phyloP scores from a whole-genome alignment of 1,140 invertebrate species.

The Drosophila nikananu region DNA sequence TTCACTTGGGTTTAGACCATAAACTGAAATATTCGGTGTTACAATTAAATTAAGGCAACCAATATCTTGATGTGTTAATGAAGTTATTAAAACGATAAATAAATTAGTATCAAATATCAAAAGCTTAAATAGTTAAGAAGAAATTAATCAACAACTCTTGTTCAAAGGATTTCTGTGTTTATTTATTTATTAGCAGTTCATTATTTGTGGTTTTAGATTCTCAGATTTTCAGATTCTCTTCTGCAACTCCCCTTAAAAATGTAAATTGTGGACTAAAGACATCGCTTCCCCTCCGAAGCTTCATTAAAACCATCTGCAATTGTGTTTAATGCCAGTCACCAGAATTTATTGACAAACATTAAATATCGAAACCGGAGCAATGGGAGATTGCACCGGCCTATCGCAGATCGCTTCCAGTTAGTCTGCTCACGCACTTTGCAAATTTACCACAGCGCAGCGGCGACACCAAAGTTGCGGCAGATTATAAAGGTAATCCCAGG shows the following conservation, averaged over 20 bases:
- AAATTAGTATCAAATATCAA: not conserved
- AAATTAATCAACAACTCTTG: not conserved
- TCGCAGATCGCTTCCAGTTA: constrained; percentile 52
- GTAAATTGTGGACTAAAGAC: not conserved
- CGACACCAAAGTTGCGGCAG: constrained; percentile 49
- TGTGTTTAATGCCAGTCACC: constrained; percentile 9
- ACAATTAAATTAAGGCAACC: not conserved
- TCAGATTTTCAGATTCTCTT: constrained; percentile 14
- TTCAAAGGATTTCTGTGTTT: constrained; percentile 37
- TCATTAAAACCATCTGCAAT: constrained; percentile 38
- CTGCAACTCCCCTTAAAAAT: not conserved
- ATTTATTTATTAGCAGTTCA: constrained; percentile 14
- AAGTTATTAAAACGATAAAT: not conserved
- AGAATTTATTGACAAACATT: constrained; percentile 38
- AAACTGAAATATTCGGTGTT: not conserved
- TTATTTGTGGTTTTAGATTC: constrained; percentile 21
- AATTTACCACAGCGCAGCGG: constrained; percentile 74
- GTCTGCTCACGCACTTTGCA: constrained; percentile 80
- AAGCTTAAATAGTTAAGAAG: too few relatives aligned
- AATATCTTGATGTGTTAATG: too few relatives aligned
- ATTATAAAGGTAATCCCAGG: constrained; percentile 74
- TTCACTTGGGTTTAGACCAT: not conserved
- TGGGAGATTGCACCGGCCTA: constrained; percentile 29
- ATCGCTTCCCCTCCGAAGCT: not conserved
- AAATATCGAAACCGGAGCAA: constrained; percentile 18